A percentile compares a stretch with the other conserved stretches of the same genome.
phyloP scores from a whole-genome alignment of 2,113 vertebrate genomes.

The Percopsis transmontana region DNA sequence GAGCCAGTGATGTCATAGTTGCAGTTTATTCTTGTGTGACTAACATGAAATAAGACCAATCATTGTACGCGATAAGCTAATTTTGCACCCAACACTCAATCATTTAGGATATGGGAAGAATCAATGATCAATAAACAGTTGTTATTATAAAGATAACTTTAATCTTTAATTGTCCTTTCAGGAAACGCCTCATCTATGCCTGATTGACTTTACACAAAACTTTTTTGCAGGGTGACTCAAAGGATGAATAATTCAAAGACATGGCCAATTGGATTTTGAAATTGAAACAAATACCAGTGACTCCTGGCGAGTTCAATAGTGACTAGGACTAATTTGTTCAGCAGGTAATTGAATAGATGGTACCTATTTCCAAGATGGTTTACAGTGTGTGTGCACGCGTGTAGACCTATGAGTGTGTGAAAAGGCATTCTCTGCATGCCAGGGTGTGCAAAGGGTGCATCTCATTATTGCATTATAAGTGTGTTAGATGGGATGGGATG shows the following conservation, averaged over 20 bases:
- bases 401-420: background rate
- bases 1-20: constrained; percentile 35
- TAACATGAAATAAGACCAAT: constrained; percentile 48
- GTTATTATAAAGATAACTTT: too few relatives aligned
- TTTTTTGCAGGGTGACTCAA: constrained; percentile 15
- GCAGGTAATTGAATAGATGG: constrained; percentile 46
- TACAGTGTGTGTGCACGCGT: constrained; percentile 19
- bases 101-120: constrained; percentile 21
- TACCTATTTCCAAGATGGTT: constrained; percentile 32
- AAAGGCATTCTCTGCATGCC: background rate
- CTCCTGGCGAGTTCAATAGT: constrained; percentile 40
- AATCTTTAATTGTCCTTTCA: constrained; percentile 1
- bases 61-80: constrained; percentile 9
- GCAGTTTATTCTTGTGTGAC: constrained; percentile 42
- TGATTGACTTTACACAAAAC: constrained; percentile 14
- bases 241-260: constrained; percentile 41
- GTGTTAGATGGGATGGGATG: constrained; percentile 29
- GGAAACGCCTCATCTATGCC: constrained; percentile 13
- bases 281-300: constrained; percentile 60
- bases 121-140: too few relatives aligned
- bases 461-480: constrained; percentile 19
- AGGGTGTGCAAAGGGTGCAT: constrained; percentile 26
- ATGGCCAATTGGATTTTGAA: constrained; percentile 52
- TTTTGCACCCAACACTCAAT: constrained; percentile 12
- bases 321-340: constrained; percentile 51